Evolutionary conservation across 2,113 vertebrate species (phyloP).

Genomic region (Planiliza haematocheilus): DNA sequence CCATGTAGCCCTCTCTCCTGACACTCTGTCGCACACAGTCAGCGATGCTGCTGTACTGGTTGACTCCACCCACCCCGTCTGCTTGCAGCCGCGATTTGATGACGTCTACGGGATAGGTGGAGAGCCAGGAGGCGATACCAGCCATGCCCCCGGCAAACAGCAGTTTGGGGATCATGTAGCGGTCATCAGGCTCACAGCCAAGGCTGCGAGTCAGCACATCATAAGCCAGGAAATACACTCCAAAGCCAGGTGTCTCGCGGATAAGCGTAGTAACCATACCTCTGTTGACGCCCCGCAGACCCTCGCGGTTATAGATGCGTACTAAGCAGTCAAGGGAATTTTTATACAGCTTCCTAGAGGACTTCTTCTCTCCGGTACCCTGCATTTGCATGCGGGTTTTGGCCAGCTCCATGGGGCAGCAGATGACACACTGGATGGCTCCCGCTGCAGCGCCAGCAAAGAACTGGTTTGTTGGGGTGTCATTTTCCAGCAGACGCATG

Average conservation of each 20-base stretch:
- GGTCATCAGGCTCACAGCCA: constrained; percentile 90
- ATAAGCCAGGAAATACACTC: constrained; percentile 95
- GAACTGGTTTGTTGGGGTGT: constrained; percentile 95
- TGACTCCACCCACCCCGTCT: constrained; percentile 88
- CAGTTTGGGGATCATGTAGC: constrained; percentile 92
- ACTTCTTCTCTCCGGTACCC: constrained; percentile 89
- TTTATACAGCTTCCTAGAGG: constrained; percentile 88
- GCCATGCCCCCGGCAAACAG: constrained; percentile 94
- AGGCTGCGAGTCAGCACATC: constrained; percentile 90
- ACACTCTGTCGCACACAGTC: constrained; percentile 93
- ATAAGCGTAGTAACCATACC: constrained; percentile 94
- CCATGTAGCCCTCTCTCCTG: constrained; percentile 89
- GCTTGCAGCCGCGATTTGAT: constrained; percentile 97
- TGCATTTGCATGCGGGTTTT: constrained; percentile 99
- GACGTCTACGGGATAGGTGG: constrained; percentile 95
- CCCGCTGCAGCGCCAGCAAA: constrained; percentile 93
- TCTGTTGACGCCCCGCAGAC: constrained; percentile 89
- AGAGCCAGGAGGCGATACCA: constrained; percentile 94
- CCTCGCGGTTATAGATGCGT: constrained; percentile 92
- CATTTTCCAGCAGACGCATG: constrained; percentile 87
- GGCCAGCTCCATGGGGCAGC: constrained; percentile 98
- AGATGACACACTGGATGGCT: constrained; percentile 93
- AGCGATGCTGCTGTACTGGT: constrained; percentile 88
- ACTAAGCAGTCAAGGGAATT: constrained; percentile 94
- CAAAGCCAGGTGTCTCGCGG: constrained; percentile 94